Evolutionary conservation across 2,113 vertebrate species (phyloP).

Genomic region (Scomber japonicus): DNA sequence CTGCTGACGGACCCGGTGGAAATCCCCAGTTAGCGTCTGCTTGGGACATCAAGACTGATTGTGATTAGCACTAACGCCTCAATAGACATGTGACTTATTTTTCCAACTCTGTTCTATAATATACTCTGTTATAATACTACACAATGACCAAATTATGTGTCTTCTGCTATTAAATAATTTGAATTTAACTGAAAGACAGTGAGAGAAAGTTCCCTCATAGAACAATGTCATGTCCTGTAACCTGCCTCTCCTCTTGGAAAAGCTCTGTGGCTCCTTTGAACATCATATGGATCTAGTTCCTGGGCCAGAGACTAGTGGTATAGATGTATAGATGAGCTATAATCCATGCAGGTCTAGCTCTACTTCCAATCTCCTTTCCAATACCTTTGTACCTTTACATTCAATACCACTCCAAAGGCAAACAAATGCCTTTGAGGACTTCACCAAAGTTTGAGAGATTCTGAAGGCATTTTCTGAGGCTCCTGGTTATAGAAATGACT

Average conservation of each 20-base stretch:
- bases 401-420: slow-evolving; percentile 71
- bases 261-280: slow-evolving; percentile 67
- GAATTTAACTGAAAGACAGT: background rate
- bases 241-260: slow-evolving; percentile 45
- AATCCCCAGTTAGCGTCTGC: background rate
- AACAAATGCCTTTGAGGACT: slow-evolving; percentile 54
- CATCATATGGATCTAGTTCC: slow-evolving; percentile 67
- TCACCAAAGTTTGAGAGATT: slow-evolving; percentile 49
- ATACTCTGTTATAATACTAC: background rate
- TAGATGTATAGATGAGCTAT: slow-evolving; percentile 75
- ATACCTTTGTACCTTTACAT: slow-evolving; percentile 55
- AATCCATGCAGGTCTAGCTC: slow-evolving; percentile 69
- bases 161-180: background rate
- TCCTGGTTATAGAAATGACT: slow-evolving; percentile 64
- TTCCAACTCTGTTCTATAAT: background rate
- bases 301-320: slow-evolving; percentile 56
- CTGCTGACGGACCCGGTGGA: too few species aligned
- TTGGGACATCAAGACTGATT: background rate
- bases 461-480: slow-evolving; percentile 57
- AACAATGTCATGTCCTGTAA: slow-evolving; percentile 25
- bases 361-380: slow-evolving; percentile 51
- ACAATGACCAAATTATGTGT: background rate
- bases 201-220: background rate
- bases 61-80: background rate
- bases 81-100: background rate